Base-by-base conservation (phyloP, 2,888 invertebrate genomes). In the Sphaerophoria rueppellii region DNA sequence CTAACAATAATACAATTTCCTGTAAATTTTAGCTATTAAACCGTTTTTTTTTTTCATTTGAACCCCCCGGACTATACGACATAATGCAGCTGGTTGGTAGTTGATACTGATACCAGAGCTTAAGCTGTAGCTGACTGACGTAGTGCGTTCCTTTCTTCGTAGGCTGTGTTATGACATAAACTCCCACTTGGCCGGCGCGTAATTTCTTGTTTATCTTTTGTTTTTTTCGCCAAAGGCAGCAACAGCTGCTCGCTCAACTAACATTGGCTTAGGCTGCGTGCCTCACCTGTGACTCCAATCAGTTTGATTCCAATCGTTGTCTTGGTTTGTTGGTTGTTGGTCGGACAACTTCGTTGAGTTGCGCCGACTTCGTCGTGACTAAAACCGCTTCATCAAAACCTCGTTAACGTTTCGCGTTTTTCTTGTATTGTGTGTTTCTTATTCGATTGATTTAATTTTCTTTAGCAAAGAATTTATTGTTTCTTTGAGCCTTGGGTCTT, bases 141-240 rank as follows among this genome's bases (percentile, higher is more conserved):
- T 61, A 75, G 63, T 71, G 74, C 67, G 72, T 78, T 63, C 60
- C 35, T 71, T 72, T 40, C 40, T 60, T 32, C n/a, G 50, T 72
- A 48, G 58, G 58, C 32, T 71, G 61, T 65, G 70, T 85, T 85
- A 81, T 81, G 77, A 81, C 81, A 85, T 74, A 76, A 58, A 80
- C 85, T 85, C 85, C 85, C 85, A 85, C 85, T 81, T 81, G 76
- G 69, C 85, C 85, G 81, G 81, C 77, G 81, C 77, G 71, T 76
- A 35, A 46, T 58, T 58, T 76, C 76, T 71, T 82, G 79, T 83
- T 83, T 83, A 83, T 77, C 76, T 85, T 61, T 74, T 58, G 43
- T 32, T 69, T 7, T 69, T 7, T 70, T 76, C 63, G 69, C 52
- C 43, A 63, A 35, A 46, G 35, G 16, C 37, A 63, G 65, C 48